Evolutionary conservation across 2,797 vertebrate genomes (phyloP), one percentile per base, ranked within the genome.

Genomic region (Anas bahamensis): DNA sequence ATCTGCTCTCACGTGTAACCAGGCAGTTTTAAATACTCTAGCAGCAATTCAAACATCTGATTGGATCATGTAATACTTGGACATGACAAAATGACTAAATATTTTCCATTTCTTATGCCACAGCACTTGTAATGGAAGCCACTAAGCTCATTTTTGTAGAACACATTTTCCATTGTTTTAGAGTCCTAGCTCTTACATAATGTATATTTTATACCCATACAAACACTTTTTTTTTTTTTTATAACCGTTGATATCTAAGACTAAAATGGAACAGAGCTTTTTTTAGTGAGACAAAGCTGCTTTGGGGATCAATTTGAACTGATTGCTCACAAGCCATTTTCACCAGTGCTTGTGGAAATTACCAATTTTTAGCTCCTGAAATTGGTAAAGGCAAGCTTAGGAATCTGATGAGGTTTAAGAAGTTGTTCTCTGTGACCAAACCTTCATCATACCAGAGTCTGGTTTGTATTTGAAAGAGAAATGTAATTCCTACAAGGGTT

Each of bases 391-490:
- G 23, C 69, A 63, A n/a, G 5, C 60, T 66, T 79, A 60, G 69
- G 64, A 64, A 85, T 64, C 2, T 5, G 17, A 14, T 59, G 46
- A 53, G 18, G 4, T 77, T 90, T 61, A 57, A 50, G 16, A 24
- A 42, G 37, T 35, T 29, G 46, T 83, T 53, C 44, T 72, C 61
- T 93, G 42, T 71, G 83, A 35, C 52, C 42, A 66, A 81, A 73
- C 52, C 9, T 3, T 89, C 37, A 29, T 70, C 17, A 23, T 64
- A 70, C 26, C 52, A 33, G 84, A 61, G 50, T 59, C 61, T 91
- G 52, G 35, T 83, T 75, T 91, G 52, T 73, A n/a, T 94, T 83
- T 86, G 71, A 86, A 83, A 95, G 39, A 59, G 78, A 77, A 70
- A 42, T 52, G 14, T 21, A 86, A 75, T 73, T 93, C 42, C 60